Percentiles rank a stretch among this genome's conserved stretches.
phyloP scores from a whole-genome alignment of 2,113 vertebrate genomes.

The Cebidichthys violaceus region DNA sequence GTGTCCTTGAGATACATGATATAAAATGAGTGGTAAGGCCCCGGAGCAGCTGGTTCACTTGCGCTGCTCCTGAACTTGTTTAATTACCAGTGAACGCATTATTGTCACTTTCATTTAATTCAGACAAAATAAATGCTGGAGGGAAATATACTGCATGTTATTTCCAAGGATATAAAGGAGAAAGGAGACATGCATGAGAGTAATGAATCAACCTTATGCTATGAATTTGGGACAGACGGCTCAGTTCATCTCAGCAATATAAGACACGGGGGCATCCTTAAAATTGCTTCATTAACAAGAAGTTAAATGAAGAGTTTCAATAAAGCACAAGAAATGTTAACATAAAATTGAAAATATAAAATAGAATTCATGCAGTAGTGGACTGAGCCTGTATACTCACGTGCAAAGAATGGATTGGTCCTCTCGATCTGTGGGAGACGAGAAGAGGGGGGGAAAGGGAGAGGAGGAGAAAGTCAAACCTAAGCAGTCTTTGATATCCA shows the following conservation, averaged over 20 bases:
- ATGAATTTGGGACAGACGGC: neutral
- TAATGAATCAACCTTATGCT: constrained; percentile 9
- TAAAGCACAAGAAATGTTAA: neutral
- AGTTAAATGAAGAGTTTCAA: neutral
- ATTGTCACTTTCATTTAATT: constrained; percentile 18
- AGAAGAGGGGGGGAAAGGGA: neutral
- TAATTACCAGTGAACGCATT: constrained; percentile 23
- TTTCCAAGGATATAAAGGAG: constrained; percentile 3
- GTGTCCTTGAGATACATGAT: constrained; percentile 14
- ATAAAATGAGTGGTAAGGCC: constrained; percentile 16
- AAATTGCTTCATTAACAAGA: neutral
- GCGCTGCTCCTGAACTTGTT: neutral
- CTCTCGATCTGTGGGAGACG: constrained; percentile 92
- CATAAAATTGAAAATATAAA: neutral
- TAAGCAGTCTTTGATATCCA: constrained; percentile 37
- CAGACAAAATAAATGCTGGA: neutral
- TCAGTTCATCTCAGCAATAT: neutral
- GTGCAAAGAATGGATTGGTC: constrained; percentile 99
- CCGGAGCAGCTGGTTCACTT: neutral
- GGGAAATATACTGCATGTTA: constrained; percentile 20
- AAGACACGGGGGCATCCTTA: neutral
- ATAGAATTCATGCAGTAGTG: neutral
- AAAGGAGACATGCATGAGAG: neutral
- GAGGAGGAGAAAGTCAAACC: neutral
- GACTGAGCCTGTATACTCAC: constrained; percentile 84